These are phyloP conservation scores for Danio aesculapii DNA, from an alignment of 2,797 vertebrate genomes.

Conservation along the genomic window DNA sequence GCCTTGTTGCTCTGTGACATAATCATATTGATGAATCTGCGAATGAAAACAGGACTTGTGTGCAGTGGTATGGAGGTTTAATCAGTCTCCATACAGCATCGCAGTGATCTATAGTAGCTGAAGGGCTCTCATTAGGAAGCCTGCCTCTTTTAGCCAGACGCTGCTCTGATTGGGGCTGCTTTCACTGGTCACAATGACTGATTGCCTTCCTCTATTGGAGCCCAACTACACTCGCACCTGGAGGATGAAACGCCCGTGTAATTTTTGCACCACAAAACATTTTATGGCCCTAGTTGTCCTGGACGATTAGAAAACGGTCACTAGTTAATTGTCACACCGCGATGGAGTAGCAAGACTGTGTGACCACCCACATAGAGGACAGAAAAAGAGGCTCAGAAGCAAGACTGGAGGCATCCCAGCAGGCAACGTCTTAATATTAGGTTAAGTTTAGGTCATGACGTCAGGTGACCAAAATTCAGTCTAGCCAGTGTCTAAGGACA, in stretches of 20 bases:
- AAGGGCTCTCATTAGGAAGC: conserved; percentile 27
- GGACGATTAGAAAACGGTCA: conserved; percentile 21
- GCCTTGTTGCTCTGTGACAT: neutral
- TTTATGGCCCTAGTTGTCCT: conserved; percentile 41
- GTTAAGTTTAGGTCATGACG: no score
- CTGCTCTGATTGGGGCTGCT: conserved; percentile 31
- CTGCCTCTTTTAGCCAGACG: conserved; percentile 24
- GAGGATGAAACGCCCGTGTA: conserved; percentile 42
- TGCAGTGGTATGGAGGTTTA: neutral
- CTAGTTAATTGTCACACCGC: conserved; percentile 10
- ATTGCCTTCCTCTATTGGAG: conserved; percentile 6
- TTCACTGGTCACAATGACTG: conserved; percentile 27
- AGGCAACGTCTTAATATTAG: no score
- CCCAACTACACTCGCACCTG: conserved; percentile 24
- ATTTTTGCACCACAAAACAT: conserved; percentile 32
- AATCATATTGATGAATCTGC: neutral
- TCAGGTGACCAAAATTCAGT: no score
- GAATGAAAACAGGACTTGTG: neutral
- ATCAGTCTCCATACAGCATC: neutral
- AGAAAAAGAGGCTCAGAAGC: neutral
- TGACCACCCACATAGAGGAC: conserved; percentile 19
- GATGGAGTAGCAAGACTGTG: conserved; percentile 1
- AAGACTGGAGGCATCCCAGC: no score
- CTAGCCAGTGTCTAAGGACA: no score
- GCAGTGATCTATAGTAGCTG: conserved; percentile 19